A percentile compares a stretch with the other conserved stretches of the same genome.
Evolutionary conservation across 2,888 invertebrate species (phyloP).

Genomic region (Nephrotoma guestfalica): DNA sequence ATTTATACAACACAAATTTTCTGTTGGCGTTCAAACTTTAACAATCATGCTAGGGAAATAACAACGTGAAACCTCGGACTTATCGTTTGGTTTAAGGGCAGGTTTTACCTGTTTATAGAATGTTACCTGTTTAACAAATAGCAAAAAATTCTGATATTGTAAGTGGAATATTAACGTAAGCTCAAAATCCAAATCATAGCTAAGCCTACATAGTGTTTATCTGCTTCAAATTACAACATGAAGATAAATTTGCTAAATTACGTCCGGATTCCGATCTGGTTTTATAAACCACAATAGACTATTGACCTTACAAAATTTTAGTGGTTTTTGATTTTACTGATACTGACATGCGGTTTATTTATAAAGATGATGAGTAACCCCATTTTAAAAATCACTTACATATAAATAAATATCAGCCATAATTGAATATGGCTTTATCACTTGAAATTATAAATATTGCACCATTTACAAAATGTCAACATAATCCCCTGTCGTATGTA

Average conservation of each 20-base stretch:
- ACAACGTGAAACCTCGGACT: no score
- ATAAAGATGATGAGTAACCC: neutral
- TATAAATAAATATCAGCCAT: neutral
- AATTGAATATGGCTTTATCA: neutral
- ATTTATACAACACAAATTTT: no score
- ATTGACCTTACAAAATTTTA: neutral
- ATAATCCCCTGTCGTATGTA: neutral
- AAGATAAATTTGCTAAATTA: neutral
- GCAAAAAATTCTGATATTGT: no score
- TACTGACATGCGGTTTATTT: neutral
- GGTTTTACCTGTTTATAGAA: no score
- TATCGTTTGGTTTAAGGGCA: no score
- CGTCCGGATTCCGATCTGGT: neutral
- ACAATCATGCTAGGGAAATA: no score
- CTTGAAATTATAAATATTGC: neutral
- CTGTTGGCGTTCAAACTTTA: no score
- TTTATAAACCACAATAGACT: neutral
- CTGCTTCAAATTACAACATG: no score
- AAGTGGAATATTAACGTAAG: no score
- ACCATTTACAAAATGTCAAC: neutral
- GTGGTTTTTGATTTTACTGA: neutral
- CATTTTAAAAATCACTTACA: neutral
- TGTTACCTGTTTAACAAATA: no score
- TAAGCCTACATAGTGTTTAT: no score
- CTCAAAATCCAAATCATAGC: no score